Conservation (phyloP, 2,888 invertebrate species). For the Strigamia transsilvanica region DNA sequence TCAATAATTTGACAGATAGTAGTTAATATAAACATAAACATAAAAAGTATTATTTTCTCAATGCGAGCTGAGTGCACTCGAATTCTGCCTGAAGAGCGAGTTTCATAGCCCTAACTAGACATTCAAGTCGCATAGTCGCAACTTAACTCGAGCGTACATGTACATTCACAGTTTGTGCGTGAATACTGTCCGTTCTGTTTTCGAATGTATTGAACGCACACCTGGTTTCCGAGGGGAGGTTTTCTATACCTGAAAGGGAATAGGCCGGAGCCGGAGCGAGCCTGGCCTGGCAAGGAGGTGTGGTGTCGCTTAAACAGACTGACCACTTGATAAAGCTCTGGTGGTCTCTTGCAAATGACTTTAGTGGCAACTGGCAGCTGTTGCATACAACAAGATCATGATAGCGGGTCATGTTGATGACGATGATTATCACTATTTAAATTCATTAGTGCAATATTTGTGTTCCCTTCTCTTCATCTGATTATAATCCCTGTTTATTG, state of each 20-base stretch:
- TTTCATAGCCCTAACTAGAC: background rate
- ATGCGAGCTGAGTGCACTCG: too few species aligned
- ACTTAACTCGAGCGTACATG: background rate
- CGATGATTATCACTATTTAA: slow-evolving; percentile 40
- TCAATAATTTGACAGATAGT: too few species aligned
- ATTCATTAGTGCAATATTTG: slow-evolving; percentile 37
- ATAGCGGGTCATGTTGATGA: slow-evolving; percentile 24
- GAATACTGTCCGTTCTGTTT: background rate
- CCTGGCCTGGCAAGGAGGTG: background rate
- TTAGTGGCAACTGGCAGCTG: slow-evolving; percentile 15
- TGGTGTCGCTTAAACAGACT: background rate
- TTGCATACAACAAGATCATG: background rate
- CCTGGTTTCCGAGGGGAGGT: background rate
- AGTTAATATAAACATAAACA: too few species aligned
- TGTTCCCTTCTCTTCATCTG: slow-evolving; percentile 30
- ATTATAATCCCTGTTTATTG: slow-evolving; percentile 37
- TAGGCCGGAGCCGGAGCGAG: too few species aligned
- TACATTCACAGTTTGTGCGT: background rate
- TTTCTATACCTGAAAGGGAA: background rate
- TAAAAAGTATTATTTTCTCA: too few species aligned
- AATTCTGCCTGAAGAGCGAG: background rate
- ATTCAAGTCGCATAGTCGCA: background rate
- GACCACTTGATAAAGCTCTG: background rate
- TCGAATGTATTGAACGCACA: background rate
- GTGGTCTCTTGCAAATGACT: slow-evolving; percentile 29